Percentiles rank a stretch among this genome's conserved stretches.
These are phyloP conservation scores for Parambassis ranga DNA, from an alignment of 2,797 vertebrate species.

Conservation along the genomic window DNA sequence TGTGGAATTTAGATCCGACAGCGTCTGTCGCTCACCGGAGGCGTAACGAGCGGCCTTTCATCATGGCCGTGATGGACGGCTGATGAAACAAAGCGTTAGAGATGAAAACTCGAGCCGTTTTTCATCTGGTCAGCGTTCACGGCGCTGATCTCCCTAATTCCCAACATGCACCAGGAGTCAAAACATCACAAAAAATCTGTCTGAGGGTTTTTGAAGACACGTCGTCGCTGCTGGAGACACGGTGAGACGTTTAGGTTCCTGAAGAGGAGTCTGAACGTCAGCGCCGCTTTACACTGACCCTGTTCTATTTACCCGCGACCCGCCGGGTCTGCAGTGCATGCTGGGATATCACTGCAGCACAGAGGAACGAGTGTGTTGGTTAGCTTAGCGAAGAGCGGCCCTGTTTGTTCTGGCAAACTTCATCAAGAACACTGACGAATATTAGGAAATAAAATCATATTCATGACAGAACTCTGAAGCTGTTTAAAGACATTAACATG, in stretches of 20 bases:
- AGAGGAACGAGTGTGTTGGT: too few species aligned
- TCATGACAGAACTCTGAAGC: too few species aligned
- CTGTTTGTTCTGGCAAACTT: too few species aligned
- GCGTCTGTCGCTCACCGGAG: constrained; percentile 35
- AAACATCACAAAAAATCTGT: constrained; percentile 48
- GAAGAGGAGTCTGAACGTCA: neutral
- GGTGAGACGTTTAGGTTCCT: constrained; percentile 30
- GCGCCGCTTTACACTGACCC: neutral
- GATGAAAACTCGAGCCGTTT: constrained; percentile 40
- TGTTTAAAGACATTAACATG: too few species aligned
- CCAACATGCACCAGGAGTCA: constrained; percentile 46
- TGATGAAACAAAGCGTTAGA: constrained; percentile 66
- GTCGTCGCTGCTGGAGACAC: constrained; percentile 1
- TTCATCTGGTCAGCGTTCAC: constrained; percentile 6
- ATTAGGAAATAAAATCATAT: too few species aligned
- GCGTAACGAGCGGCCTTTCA: constrained; percentile 62
- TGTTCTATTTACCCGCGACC: too few species aligned
- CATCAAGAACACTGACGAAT: too few species aligned
- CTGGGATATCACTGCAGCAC: too few species aligned
- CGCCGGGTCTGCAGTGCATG: too few species aligned
- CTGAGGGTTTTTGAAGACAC: constrained; percentile 31
- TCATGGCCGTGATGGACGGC: constrained; percentile 52
- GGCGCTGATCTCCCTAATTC: constrained; percentile 33
- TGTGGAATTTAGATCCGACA: constrained; percentile 61
- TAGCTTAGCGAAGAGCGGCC: too few species aligned